Conservation (phyloP, 2,888 invertebrate genomes). For the Asteroscopus sphinx region DNA sequence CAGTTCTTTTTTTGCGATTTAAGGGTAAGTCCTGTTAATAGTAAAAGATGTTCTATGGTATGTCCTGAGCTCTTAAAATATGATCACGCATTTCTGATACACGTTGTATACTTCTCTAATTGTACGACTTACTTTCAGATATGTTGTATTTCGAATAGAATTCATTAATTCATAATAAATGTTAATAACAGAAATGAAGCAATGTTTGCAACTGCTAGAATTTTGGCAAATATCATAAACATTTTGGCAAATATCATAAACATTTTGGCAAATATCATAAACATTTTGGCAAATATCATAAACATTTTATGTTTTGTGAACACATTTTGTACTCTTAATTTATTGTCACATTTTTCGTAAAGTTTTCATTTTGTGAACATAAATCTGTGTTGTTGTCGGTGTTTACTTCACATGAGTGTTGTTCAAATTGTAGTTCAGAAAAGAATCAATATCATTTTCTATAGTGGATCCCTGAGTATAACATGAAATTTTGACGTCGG, state of each 20-base stretch:
- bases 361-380: slow-evolving; percentile 17
- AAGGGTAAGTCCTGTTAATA: too few relatives aligned
- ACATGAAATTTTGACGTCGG: too few relatives aligned
- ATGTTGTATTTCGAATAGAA: slow-evolving; percentile 7
- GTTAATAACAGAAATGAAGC: neutral
- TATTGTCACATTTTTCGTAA: neutral
- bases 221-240: slow-evolving; percentile 15
- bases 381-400: slow-evolving; percentile 12
- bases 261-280: slow-evolving; percentile 16
- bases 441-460: too few relatives aligned
- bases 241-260: slow-evolving; percentile 6
- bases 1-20: too few relatives aligned
- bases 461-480: too few relatives aligned
- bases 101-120: neutral
- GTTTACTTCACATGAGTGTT: neutral
- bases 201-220: neutral
- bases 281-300: slow-evolving; percentile 1
- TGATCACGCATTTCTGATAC: too few relatives aligned
- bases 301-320: slow-evolving; percentile 9
- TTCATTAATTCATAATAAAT: slow-evolving; percentile 12
- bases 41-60: too few relatives aligned
- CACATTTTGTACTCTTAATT: slow-evolving; percentile 6
- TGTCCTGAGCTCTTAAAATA: too few relatives aligned
- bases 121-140: neutral
- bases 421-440: neutral